These are phyloP conservation scores for Chloromyia formosa DNA, from an alignment of 2,888 invertebrate species.

Conservation along the genomic window DNA sequence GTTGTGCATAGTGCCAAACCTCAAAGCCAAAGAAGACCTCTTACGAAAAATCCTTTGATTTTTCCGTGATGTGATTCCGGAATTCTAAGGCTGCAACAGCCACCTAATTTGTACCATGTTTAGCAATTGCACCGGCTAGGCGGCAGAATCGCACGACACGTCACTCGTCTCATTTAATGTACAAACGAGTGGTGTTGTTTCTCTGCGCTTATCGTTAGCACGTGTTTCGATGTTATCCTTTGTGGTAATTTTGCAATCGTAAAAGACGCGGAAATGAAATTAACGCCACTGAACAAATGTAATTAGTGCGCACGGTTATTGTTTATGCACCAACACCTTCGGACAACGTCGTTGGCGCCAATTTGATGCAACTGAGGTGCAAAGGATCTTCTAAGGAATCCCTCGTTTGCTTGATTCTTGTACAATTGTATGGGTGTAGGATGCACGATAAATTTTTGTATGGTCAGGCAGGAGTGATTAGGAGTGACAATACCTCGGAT, in stretches of 20 bases:
- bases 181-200: slow-evolving; percentile 13
- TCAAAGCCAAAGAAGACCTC: slow-evolving; percentile 36
- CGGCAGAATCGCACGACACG: neutral
- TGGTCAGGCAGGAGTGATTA: too few relatives aligned
- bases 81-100: slow-evolving; percentile 26
- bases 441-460: too few relatives aligned
- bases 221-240: slow-evolving; percentile 45
- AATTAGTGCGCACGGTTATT: slow-evolving; percentile 46
- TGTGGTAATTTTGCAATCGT: slow-evolving; percentile 43
- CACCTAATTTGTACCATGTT: slow-evolving; percentile 6
- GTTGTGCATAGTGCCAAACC: slow-evolving; percentile 27
- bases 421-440: too few relatives aligned
- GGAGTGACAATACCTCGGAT: too few relatives aligned
- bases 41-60: slow-evolving; percentile 35
- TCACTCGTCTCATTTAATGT: slow-evolving; percentile 3
- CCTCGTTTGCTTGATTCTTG: too few relatives aligned
- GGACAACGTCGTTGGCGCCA: slow-evolving; percentile 31
- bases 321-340: slow-evolving; percentile 46
- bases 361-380: neutral
- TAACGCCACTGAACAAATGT: slow-evolving; percentile 49
- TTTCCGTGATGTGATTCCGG: slow-evolving; percentile 13
- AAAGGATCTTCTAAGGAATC: neutral
- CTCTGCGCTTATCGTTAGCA: slow-evolving; percentile 27
- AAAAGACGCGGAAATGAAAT: slow-evolving; percentile 50
- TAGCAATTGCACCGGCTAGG: neutral